These are phyloP conservation scores for Archivesica marissinica DNA, from an alignment of 1,140 invertebrate species.

Conservation along the genomic window DNA sequence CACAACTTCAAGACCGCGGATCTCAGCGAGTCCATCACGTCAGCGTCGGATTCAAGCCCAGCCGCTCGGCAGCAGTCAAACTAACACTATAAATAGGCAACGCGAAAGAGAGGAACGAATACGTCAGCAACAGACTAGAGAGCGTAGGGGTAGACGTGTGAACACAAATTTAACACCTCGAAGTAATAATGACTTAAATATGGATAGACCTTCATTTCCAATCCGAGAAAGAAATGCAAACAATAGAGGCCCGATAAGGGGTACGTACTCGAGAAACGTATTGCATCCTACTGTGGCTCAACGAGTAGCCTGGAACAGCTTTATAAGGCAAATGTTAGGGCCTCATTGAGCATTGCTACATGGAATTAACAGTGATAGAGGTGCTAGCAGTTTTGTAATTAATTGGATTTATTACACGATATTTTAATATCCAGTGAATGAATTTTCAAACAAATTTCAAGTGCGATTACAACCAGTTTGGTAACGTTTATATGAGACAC, in stretches of 20 bases:
- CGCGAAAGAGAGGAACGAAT: not conserved
- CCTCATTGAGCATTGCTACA: slow-evolving; percentile 35
- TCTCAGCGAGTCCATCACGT: not conserved
- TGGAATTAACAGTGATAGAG: not conserved
- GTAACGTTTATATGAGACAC: not conserved
- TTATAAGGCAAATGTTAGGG: slow-evolving; percentile 56
- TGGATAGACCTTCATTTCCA: not conserved
- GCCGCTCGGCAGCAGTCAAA: not conserved
- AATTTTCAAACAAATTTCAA: not conserved
- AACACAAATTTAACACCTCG: not conserved
- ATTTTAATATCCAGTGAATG: not conserved
- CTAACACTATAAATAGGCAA: not conserved
- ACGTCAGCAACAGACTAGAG: not conserved
- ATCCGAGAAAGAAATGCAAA: not conserved
- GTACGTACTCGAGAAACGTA: not conserved
- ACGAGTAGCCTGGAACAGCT: slow-evolving; percentile 55
- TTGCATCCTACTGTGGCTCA: slow-evolving; percentile 36
- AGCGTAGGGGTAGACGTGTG: not conserved
- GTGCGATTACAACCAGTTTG: not conserved
- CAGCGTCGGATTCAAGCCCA: slow-evolving; percentile 7
- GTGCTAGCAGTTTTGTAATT: not conserved
- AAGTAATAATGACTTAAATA: not conserved
- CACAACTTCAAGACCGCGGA: not conserved
- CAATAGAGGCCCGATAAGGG: not conserved
- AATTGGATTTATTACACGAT: not conserved